These are phyloP conservation scores for Agrochola litura DNA, from an alignment of 2,888 invertebrate genomes.

Conservation along the genomic window DNA sequence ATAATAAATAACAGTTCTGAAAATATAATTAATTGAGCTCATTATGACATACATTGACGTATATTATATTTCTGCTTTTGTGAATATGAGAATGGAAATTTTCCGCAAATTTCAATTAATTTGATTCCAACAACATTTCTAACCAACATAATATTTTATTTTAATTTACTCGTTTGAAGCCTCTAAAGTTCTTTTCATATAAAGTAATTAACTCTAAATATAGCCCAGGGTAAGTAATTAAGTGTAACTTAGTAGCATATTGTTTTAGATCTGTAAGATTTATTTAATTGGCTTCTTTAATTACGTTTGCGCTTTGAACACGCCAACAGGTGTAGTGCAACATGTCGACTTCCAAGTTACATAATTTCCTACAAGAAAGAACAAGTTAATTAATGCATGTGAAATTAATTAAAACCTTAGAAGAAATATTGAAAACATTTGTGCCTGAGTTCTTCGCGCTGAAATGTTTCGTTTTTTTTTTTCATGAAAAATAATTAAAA, in stretches of 20 bases:
- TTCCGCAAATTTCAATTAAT: background rate
- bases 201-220: background rate
- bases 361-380: background rate
- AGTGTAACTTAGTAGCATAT: background rate
- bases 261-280: background rate
- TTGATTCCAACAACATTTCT: background rate
- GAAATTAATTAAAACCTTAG: background rate
- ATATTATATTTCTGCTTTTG: background rate
- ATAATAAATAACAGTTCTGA: background rate
- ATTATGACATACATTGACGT: background rate
- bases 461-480: too few species aligned
- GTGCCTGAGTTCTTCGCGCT: background rate
- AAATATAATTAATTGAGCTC: background rate
- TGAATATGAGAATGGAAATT: background rate
- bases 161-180: background rate
- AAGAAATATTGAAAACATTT: background rate
- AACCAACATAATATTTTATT: background rate
- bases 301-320: conserved; percentile 4
- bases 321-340: background rate
- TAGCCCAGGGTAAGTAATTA: background rate
- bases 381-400: background rate
- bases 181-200: background rate
- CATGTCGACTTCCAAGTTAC: background rate
- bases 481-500: background rate
- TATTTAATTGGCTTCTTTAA: conserved; percentile 10